Conservation (phyloP, 2,888 invertebrate species). For the Nomada fucata region DNA sequence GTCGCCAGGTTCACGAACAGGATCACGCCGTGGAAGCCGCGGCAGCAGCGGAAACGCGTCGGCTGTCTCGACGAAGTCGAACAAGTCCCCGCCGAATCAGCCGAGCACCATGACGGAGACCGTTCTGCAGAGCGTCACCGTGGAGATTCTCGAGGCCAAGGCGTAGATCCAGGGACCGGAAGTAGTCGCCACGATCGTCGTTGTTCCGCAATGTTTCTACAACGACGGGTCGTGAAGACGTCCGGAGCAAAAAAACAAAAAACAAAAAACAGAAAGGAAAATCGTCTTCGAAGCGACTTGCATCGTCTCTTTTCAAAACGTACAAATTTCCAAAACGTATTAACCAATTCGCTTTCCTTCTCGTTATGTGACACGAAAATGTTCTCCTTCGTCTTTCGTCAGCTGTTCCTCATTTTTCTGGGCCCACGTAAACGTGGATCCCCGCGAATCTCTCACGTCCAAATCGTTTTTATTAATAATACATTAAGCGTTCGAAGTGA, state of each 20-base stretch:
- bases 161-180: conserved; percentile 80
- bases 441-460: neutral
- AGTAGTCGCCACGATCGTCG: conserved; percentile 8
- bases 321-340: too few relatives aligned
- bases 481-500: neutral
- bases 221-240: neutral
- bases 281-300: conserved; percentile 11
- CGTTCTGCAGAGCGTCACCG: conserved; percentile 88
- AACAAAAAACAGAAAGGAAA: neutral
- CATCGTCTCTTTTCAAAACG: conserved; percentile 15
- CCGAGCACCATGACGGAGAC: conserved; percentile 73
- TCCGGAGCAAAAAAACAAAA: neutral
- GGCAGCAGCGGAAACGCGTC: conserved; percentile 91
- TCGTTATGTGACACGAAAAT: too few relatives aligned
- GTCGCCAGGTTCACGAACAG: conserved; percentile 85
- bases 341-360: too few relatives aligned
- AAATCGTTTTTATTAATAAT: neutral
- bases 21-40: conserved; percentile 89
- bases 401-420: too few relatives aligned
- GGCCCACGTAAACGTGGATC: neutral
- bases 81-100: conserved; percentile 83
- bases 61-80: conserved; percentile 89
- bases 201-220: neutral
- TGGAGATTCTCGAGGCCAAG: conserved; percentile 90
- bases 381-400: too few relatives aligned